These are phyloP conservation scores for Aldrovandia affinis DNA, from an alignment of 2,797 vertebrate species.

Conservation along the genomic window DNA sequence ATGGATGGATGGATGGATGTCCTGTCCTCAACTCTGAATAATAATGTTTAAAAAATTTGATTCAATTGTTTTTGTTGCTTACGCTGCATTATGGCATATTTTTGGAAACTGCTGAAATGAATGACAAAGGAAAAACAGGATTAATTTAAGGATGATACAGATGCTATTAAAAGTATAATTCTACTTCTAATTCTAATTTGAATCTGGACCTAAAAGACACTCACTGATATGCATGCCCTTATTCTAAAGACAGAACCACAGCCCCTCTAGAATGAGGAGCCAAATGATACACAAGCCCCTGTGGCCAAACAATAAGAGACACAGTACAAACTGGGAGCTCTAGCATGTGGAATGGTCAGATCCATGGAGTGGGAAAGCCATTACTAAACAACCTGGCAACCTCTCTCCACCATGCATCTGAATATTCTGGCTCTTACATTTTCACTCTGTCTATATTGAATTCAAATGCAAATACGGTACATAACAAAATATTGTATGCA, in stretches of 20 bases:
- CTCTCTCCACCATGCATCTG: no score
- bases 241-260: neutral
- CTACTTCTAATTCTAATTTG: neutral
- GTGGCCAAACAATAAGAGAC: no score
- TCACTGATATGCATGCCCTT: neutral
- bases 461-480: no score
- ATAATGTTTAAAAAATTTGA: neutral
- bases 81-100: neutral
- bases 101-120: neutral
- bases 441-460: no score
- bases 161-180: neutral
- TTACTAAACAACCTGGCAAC: neutral
- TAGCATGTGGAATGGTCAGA: neutral
- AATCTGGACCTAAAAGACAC: neutral
- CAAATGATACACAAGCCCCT: no score
- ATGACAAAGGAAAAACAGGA: neutral
- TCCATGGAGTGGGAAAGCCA: neutral
- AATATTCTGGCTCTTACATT: no score
- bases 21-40: neutral
- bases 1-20: no score
- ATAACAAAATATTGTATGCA: no score
- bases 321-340: neutral
- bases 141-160: neutral
- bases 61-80: neutral
- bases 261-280: neutral